These are phyloP conservation scores for Erannis defoliaria DNA, from an alignment of 2,888 invertebrate species.

Conservation along the genomic window DNA sequence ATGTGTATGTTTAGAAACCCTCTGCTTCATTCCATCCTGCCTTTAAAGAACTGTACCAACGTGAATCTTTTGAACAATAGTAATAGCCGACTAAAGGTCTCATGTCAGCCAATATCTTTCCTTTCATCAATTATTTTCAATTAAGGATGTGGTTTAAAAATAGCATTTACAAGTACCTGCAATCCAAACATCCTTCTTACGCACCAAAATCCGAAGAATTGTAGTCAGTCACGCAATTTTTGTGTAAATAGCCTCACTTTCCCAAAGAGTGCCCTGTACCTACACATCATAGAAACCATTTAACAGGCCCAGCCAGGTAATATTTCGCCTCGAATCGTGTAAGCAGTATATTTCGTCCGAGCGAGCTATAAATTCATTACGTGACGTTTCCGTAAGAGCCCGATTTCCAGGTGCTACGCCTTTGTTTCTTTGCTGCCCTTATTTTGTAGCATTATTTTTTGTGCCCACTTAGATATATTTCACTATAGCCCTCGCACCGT, in stretches of 20 bases:
- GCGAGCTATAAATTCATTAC: slow-evolving; percentile 38
- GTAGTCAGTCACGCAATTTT: background rate
- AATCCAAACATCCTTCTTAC: background rate
- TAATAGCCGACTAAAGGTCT: too few relatives aligned
- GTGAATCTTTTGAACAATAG: too few relatives aligned
- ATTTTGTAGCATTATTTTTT: slow-evolving; percentile 21
- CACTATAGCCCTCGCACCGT: background rate
- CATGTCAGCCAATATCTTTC: too few relatives aligned
- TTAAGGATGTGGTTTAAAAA: too few relatives aligned
- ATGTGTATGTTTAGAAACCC: too few relatives aligned
- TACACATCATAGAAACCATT: slow-evolving; percentile 5
- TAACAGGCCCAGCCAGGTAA: slow-evolving; percentile 8
- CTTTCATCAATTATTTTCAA: too few relatives aligned
- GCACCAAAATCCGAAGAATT: background rate
- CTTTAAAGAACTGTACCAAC: too few relatives aligned
- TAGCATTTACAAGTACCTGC: too few relatives aligned
- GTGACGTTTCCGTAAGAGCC: slow-evolving; percentile 36
- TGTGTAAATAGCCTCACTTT: background rate
- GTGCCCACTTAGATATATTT: background rate
- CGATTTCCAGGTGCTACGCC: slow-evolving; percentile 33
- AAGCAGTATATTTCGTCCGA: slow-evolving; percentile 26
- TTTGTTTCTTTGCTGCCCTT: slow-evolving; percentile 37
- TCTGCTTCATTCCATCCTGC: too few relatives aligned
- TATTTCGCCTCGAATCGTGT: slow-evolving; percentile 17
- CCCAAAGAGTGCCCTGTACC: background rate